Evolutionary conservation across 2,797 vertebrate species (phyloP), one percentile per base, ranked within the genome.

Genomic region (Sparidentex hasta): DNA sequence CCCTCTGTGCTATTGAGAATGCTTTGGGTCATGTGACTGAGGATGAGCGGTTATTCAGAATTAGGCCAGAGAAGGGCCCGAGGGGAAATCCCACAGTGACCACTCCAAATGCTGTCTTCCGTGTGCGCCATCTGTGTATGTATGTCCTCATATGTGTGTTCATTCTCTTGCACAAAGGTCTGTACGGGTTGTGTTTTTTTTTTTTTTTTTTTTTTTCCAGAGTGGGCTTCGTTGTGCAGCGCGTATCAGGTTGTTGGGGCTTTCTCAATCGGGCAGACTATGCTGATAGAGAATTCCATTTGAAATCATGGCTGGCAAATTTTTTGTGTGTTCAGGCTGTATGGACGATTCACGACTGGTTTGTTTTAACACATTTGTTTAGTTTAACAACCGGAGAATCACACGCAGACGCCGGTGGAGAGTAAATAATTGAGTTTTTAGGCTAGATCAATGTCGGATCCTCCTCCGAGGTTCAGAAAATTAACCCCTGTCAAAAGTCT

Each of bases 51-150:
- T 89, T 90, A 78, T 83, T 84, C 85, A 81, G 80, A 94, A 92
- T 86, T 81, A 93, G 93, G 93, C 82, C 91, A 93, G 77, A 87
- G 78, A 76, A 84, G 58, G 69, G 83, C 92, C 90, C 54, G 65
- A 84, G 86, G 91, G 87, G 62, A 80, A 80, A 77, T 33, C 46
- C 84, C 71, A 85, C 88, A 84, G 74, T 91, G 88, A 87, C 89
- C 86, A 83, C 83, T 87, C 76, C 87, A 91, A 92, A 92, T 89
- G 86, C 84, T 85, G 84, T 91, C 86, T 82, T 86, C 74, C 70
- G 57, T 87, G 70, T 85, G 78, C 80, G 56, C 91, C 88, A 84
- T 94, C 86, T 92, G 87, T 72, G 33, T 76, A 25, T 73, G 59
- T 54, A 23, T 75, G 50, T 78, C 44, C 29, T 73, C 57, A 51